These are phyloP conservation scores for Paelopatides confundens DNA, from an alignment of 53 echinoderm and acorn worm genomes.

Conservation along the genomic window DNA sequence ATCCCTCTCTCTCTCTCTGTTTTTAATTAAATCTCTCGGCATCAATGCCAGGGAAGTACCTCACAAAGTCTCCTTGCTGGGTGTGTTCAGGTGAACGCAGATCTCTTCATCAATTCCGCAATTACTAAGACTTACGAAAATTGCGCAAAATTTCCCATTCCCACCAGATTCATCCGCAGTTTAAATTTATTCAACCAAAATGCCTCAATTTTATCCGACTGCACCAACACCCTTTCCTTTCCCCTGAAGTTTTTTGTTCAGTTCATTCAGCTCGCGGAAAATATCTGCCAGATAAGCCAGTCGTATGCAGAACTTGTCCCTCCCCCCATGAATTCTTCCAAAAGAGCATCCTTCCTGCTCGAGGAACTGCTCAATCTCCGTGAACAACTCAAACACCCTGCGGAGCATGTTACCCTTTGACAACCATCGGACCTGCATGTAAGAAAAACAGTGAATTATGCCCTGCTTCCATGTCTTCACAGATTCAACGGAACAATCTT, in stretches of 20 bases:
- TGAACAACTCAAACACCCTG: not conserved
- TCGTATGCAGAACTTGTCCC: not conserved
- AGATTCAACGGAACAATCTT: not conserved
- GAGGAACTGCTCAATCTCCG: not conserved
- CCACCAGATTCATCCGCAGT: not conserved
- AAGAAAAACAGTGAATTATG: not conserved
- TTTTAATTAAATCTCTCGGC: not conserved
- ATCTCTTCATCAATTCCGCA: no score
- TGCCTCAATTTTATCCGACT: conserved; percentile 3
- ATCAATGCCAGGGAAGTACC: not conserved
- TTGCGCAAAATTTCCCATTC: not conserved
- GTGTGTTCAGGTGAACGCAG: no score
- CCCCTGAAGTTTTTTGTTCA: not conserved
- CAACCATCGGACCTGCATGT: no score
- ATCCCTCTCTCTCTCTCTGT: not conserved
- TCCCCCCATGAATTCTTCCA: not conserved
- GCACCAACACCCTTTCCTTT: not conserved
- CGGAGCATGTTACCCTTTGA: not conserved
- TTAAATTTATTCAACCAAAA: not conserved
- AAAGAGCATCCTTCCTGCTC: not conserved
- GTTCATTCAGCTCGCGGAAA: not conserved
- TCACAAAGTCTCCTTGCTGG: not conserved
- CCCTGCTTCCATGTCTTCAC: not conserved
- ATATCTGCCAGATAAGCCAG: not conserved
- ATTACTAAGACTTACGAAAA: no score